Evolutionary conservation across 2,113 vertebrate genomes (phyloP).

Genomic region (Oncorhynchus mykiss): DNA sequence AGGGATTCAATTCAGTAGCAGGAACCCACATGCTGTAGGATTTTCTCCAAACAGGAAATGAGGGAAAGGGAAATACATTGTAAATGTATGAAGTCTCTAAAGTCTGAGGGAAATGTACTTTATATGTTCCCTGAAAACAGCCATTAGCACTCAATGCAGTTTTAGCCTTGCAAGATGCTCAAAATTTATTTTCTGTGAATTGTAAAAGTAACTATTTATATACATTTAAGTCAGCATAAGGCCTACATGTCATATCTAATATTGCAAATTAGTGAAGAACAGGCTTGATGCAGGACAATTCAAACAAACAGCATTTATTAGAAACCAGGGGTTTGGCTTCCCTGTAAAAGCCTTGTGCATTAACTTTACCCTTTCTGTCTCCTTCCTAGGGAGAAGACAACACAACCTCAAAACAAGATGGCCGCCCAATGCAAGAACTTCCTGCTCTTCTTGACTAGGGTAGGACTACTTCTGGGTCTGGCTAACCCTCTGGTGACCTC

Average conservation of each 20-base stretch:
- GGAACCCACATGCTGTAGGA: slow-evolving; percentile 30
- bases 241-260: slow-evolving; percentile 6
- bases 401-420: slow-evolving; percentile 83
- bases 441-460: slow-evolving; percentile 88
- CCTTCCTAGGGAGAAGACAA: slow-evolving; percentile 75
- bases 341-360: slow-evolving; percentile 54
- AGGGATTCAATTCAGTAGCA: slow-evolving; percentile 51
- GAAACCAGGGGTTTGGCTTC: slow-evolving; percentile 43
- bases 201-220: slow-evolving; percentile 42
- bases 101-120: not conserved
- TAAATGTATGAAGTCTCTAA: not conserved
- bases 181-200: slow-evolving; percentile 23
- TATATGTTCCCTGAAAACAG: not conserved
- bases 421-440: slow-evolving; percentile 88
- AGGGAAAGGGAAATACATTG: not conserved
- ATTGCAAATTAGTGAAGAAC: slow-evolving; percentile 39
- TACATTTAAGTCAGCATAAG: slow-evolving; percentile 42
- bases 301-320: slow-evolving; percentile 60
- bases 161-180: slow-evolving; percentile 9
- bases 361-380: slow-evolving; percentile 65
- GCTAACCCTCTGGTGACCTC: slow-evolving; percentile 83
- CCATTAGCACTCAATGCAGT: slow-evolving; percentile 4
- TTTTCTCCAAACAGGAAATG: slow-evolving; percentile 39
- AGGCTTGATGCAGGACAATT: slow-evolving; percentile 51
- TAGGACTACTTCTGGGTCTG: slow-evolving; percentile 89